Evolutionary conservation across 2,888 invertebrate species (phyloP), one percentile per base, ranked within the genome.

Genomic region (Pachymerium ferrugineum): DNA sequence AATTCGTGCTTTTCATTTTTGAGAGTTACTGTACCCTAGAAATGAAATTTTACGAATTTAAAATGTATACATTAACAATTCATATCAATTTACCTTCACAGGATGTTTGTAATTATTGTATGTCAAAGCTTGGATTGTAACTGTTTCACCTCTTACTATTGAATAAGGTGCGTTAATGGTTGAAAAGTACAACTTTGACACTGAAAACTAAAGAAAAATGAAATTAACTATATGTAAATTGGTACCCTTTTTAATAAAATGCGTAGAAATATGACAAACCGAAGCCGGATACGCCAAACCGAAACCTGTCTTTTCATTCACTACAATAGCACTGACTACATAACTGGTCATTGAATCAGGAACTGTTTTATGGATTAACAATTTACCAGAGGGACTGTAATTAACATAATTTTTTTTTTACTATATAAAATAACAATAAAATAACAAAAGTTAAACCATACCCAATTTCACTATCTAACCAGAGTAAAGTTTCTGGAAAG

Each of bases 301-400:
- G 1, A 85, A 79, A 3, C 85, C 85, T 62, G 79, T 79, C 3
- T 79, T 77, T 14, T 79, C 78, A 78, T 82, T 82, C 76, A 85
- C 80, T 33, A 85, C 84, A 77, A 86, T 85, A n/a, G 85, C 85
- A 73, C 82, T 82, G 35, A 84, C 82, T 4, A 85, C 80, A 85
- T 85, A 86, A 2, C 84, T 83, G 0, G 85, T 85, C 69, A 86
- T 85, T 4, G 85, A 85, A 77, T 85, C 85, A 0, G 85, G 85
- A 8, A 83, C 83, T 3, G 78, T 80, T 4, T 83, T 79, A 14
- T 80, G 79, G 30, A 84, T 78, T 8, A 78, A 78, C 0, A 81
- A 80, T 35, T 79, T 81, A 3, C 85, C 85, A 75, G 33, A 33
- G 12, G 33, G 12, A 33, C 33, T 33, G 12, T 8, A n/a, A n/a